Evolutionary conservation across 2,113 vertebrate genomes (phyloP), one percentile per base, ranked within the genome.

Genomic region (Otus sunia): DNA sequence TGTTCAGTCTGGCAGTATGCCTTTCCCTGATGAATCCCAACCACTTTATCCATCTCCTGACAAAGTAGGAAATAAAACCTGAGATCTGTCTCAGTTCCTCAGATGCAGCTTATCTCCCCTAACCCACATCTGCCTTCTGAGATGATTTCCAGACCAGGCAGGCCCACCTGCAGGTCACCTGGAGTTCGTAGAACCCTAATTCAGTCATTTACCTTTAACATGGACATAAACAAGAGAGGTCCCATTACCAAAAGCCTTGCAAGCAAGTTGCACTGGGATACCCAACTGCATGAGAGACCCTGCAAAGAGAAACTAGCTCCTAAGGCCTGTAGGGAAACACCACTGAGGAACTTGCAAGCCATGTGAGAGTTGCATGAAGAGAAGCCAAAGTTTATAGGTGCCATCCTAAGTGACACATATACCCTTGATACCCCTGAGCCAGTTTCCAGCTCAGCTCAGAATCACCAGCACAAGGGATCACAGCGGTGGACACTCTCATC

Each of bases 11-110:
- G 50, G 30, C 45, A 59, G 11, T 1, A 15, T 34, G 64, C 41
- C 45, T 91, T 79, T 81, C 47, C 63, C 32, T 89, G 62, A 50
- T 69, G 74, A 91, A 89, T 90, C 69, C 73, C 69, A 86, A 25
- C 12, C 53, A 41, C 41, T 87, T 91, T 29, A 69, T 47, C 59
- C 47, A 55, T n/a, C 87, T 80, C 62, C 91, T 88, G 81, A n/a
- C 49, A 62, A 73, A 88, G 37, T 10, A 74, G 84, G 64, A 97
- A 94, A 97, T 69, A 93, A 94, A 91, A 63, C 71, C 55, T 1
- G 25, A 90, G 59, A 34, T 45, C 39, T 91, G 49, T 93, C 82
- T 94, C 59, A 4, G 90, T 93, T 96, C 78, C 82, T 95, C 74
- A 73, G 78, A 86, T 53, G 41, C 34, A 45, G 45, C 15, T 94